Percentiles rank a stretch among this genome's conserved stretches.
Evolutionary conservation across 23 tunicate species (phyloP).

Genomic region (Styela clava): DNA sequence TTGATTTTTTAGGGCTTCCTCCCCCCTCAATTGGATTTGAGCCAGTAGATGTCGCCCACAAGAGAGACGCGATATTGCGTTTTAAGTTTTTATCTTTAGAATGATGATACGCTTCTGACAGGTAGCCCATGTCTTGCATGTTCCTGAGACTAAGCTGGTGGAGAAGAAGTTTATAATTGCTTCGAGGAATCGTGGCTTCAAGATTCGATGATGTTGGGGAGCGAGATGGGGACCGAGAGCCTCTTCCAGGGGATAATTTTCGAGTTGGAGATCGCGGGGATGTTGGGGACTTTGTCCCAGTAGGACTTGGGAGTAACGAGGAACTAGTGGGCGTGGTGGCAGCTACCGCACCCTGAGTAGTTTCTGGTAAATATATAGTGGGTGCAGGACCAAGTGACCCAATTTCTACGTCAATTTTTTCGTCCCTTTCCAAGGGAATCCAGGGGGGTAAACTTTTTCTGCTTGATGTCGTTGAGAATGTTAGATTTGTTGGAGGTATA

Average conservation of each 20-base stretch:
- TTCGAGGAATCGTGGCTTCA: conserved; percentile 68
- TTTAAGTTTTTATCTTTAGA: conserved; percentile 26
- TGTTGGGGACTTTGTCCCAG: background rate
- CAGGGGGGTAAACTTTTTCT: conserved; percentile 11
- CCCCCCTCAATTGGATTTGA: conserved; percentile 1
- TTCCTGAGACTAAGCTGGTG: conserved; percentile 79
- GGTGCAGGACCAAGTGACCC: conserved; percentile 1
- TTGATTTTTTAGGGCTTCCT: background rate
- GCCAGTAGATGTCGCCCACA: conserved; percentile 5
- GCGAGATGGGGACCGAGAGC: conserved; percentile 20
- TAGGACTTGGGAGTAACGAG: conserved; percentile 4
- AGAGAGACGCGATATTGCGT: conserved; percentile 19
- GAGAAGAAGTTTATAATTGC: conserved; percentile 75
- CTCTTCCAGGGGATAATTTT: conserved; percentile 4
- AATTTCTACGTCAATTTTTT: background rate
- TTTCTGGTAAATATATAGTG: background rate
- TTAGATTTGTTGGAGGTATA: background rate
- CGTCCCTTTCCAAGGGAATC: conserved; percentile 10
- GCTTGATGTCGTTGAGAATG: background rate
- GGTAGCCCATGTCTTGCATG: conserved; percentile 70
- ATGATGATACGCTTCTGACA: conserved; percentile 26
- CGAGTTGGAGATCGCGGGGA: conserved; percentile 16
- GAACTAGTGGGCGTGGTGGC: background rate
- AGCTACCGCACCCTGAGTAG: background rate
- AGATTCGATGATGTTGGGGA: conserved; percentile 17